Evolutionary conservation across 2,797 vertebrate species (phyloP).

Genomic region (Eulemur coronatus): DNA sequence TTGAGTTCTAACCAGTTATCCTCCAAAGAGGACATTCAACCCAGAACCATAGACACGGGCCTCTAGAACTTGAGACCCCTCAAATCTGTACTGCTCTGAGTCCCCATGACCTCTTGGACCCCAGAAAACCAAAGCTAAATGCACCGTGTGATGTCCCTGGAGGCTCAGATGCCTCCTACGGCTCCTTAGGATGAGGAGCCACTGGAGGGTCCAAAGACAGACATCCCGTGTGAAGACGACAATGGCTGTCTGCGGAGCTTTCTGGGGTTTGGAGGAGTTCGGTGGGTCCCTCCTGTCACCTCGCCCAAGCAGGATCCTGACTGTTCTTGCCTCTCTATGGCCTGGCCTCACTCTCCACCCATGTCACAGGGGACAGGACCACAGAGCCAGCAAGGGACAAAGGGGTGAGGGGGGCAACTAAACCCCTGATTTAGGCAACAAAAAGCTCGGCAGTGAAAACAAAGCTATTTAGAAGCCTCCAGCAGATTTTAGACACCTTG

Average conservation of each 20-base stretch:
- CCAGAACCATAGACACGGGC: not conserved
- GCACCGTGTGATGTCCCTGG: too few relatives aligned
- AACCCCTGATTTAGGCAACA: constrained; percentile 75
- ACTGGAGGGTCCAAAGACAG: not conserved
- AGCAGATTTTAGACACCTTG: constrained; percentile 85
- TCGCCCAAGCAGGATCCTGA: too few relatives aligned
- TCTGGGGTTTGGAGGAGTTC: not conserved
- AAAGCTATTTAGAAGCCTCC: constrained; percentile 74
- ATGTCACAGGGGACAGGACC: not conserved
- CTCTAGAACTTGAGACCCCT: not conserved
- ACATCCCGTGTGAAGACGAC: not conserved
- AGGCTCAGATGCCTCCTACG: not conserved
- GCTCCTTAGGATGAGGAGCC: not conserved
- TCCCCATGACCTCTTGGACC: not conserved
- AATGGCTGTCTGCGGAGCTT: not conserved
- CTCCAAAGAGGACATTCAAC: not conserved
- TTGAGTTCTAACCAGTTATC: not conserved
- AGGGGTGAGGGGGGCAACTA: not conserved
- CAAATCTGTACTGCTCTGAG: not conserved
- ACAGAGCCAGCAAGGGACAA: not conserved
- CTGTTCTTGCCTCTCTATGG: not conserved
- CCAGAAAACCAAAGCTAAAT: not conserved
- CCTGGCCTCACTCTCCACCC: not conserved
- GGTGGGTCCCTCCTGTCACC: not conserved
- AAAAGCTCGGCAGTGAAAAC: constrained; percentile 70